Conservation (phyloP, 2,888 invertebrate species). For the Plagodis dolabraria region DNA sequence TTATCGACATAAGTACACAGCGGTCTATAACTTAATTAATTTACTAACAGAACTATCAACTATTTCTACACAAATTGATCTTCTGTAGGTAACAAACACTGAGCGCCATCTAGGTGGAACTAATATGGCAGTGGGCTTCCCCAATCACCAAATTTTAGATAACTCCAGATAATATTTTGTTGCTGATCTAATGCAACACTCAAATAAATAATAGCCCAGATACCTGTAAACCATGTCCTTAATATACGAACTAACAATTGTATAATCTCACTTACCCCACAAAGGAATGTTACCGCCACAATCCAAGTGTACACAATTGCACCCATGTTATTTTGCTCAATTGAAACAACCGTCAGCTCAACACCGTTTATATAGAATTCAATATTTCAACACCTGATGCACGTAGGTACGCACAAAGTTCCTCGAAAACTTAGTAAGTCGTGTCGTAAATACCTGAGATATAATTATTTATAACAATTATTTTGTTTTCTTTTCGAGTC, state of each 20-base stretch:
- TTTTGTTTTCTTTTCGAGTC: conserved; percentile 31
- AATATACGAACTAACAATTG: conserved; percentile 41
- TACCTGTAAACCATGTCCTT: too few relatives aligned
- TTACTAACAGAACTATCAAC: too few relatives aligned
- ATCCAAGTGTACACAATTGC: conserved; percentile 30
- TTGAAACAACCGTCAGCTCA: conserved; percentile 13
- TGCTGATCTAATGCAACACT: too few relatives aligned
- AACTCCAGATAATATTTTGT: too few relatives aligned
- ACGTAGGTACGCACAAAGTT: conserved; percentile 24
- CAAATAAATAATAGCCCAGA: too few relatives aligned
- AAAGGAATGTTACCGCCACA: conserved; percentile 38
- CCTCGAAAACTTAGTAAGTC: conserved; percentile 35
- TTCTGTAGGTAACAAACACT: too few relatives aligned
- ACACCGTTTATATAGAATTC: conserved; percentile 44
- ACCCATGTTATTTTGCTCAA: conserved; percentile 35
- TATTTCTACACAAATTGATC: too few relatives aligned
- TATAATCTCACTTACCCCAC: conserved; percentile 47
- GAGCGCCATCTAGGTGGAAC: too few relatives aligned
- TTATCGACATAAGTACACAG: too few relatives aligned
- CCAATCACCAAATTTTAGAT: too few relatives aligned
- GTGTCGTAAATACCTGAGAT: conserved; percentile 42
- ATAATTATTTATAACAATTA: conserved; percentile 23
- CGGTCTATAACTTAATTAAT: too few relatives aligned
- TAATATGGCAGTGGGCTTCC: too few relatives aligned
- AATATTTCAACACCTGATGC: conserved; percentile 43